Evolutionary conservation across 92 coral and sea anemone genomes (phyloP).

Genomic region (Paragorgia papillata): DNA sequence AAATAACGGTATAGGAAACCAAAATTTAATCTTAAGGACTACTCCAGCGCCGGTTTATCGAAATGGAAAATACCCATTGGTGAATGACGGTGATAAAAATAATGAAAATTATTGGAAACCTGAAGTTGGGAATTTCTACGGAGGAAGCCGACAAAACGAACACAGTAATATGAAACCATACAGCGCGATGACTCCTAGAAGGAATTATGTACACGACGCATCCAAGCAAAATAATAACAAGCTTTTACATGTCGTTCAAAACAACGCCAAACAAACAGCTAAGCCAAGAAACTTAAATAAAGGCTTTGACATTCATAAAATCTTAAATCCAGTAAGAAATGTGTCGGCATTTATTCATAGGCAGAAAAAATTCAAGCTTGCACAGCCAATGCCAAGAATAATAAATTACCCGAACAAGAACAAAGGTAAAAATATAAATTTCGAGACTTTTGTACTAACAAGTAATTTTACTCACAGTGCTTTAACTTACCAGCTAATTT

Average conservation of each 20-base stretch:
- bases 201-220: constrained; percentile 3
- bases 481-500: too few species aligned
- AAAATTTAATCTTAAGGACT: neutral
- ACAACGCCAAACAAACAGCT: neutral
- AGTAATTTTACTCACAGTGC: too few species aligned
- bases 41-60: constrained; percentile 2
- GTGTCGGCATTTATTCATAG: neutral
- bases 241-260: neutral
- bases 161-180: neutral
- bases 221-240: neutral
- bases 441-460: too few species aligned
- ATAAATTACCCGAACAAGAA: neutral
- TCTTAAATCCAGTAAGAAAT: neutral
- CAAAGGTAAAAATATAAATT: constrained; percentile 6
- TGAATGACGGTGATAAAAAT: neutral
- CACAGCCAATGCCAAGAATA: neutral
- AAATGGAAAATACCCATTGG: neutral
- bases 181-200: neutral
- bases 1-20: neutral
- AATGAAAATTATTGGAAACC: neutral
- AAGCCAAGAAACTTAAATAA: neutral
- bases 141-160: neutral
- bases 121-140: neutral
- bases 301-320: neutral
- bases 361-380: neutral